phyloP scores from a whole-genome alignment of 2,888 invertebrate genomes.

The Drosophila affinis region DNA sequence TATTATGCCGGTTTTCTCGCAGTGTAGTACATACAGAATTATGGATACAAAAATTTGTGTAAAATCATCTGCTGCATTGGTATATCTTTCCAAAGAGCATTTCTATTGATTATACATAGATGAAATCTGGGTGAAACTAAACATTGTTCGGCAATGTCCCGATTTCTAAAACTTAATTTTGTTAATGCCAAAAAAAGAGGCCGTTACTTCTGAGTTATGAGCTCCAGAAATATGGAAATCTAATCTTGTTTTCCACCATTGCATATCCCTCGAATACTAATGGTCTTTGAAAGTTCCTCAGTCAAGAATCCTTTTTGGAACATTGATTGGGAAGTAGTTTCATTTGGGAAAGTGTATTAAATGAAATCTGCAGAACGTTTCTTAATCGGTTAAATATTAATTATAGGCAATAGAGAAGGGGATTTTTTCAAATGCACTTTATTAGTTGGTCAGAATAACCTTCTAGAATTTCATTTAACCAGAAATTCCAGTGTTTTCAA shows the following conservation, averaged over 20 bases:
- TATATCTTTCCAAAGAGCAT: no score
- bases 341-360: not conserved
- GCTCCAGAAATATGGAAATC: not conserved
- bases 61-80: not conserved
- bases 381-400: no score
- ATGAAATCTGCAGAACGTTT: not conserved
- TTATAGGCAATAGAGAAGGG: not conserved
- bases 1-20: no score
- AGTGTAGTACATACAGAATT: no score
- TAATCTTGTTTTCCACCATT: no score
- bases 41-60: not conserved
- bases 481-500: slow-evolving; percentile 17
- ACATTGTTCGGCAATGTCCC: no score
- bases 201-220: no score
- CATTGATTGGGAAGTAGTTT: not conserved
- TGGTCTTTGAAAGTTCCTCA: not conserved
- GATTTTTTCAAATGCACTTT: not conserved
- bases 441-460: not conserved
- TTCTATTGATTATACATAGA: no score
- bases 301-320: not conserved
- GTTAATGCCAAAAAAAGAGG: no score
- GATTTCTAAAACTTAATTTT: no score
- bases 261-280: no score
- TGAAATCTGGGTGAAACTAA: no score
- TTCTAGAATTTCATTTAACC: not conserved